A percentile compares a stretch with the other conserved stretches of the same genome.
phyloP scores from a whole-genome alignment of 2,888 invertebrate species.

The Hyposoter didymator region DNA sequence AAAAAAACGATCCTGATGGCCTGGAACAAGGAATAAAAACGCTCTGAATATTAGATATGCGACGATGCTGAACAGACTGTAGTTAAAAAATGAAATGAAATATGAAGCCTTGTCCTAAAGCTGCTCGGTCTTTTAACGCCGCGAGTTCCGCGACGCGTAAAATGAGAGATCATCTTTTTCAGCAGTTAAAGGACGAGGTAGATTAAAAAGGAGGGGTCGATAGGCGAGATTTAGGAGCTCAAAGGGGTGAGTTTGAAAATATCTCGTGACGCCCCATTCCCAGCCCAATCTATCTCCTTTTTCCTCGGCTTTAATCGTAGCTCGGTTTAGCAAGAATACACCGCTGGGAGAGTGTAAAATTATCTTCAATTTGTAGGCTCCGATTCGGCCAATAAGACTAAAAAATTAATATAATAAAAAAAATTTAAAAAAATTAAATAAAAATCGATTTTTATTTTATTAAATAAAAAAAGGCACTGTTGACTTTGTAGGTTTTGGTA shows the following conservation, averaged over 20 bases:
- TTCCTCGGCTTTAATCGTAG: conserved; percentile 17
- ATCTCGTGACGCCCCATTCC: not conserved
- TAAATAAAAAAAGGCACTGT: too few relatives aligned
- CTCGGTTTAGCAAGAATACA: conserved; percentile 12
- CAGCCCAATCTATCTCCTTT: conserved; percentile 19
- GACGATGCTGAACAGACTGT: conserved; percentile 34
- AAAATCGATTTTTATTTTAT: too few relatives aligned
- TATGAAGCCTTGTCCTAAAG: not conserved
- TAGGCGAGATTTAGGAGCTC: not conserved
- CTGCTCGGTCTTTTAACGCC: conserved; percentile 41
- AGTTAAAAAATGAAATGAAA: not conserved
- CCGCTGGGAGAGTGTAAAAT: not conserved
- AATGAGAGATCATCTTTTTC: conserved; percentile 5
- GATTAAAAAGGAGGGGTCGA: not conserved
- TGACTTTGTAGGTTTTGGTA: not conserved
- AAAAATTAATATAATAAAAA: too few relatives aligned
- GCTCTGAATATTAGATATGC: conserved; percentile 32
- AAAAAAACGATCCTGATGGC: conserved; percentile 21
- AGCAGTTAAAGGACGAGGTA: not conserved
- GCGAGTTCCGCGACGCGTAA: conserved; percentile 43
- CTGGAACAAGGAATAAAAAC: conserved; percentile 40
- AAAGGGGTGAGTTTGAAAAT: conserved; percentile 25
- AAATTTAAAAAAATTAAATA: too few relatives aligned
- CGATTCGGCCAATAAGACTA: not conserved
- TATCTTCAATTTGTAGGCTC: not conserved